These are phyloP conservation scores for Rhombomys opimus DNA, from an alignment of 2,113 vertebrate genomes.

Conservation along the genomic window DNA sequence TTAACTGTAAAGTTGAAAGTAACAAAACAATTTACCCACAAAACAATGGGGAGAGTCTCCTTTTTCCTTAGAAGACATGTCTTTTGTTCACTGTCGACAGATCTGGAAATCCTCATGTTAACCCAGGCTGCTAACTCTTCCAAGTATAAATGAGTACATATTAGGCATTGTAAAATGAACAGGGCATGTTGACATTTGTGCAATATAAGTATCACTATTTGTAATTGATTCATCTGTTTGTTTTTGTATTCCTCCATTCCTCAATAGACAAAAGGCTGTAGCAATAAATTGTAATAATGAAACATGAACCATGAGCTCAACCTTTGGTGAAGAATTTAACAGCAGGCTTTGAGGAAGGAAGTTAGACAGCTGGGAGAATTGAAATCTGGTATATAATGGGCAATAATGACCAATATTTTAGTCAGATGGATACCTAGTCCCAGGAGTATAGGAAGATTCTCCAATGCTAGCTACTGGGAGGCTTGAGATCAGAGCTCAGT, in stretches of 20 bases:
- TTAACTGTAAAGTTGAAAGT: constrained; percentile 32
- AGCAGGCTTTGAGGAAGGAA: not conserved
- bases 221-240: not conserved
- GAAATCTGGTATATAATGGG: not conserved
- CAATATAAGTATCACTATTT: not conserved
- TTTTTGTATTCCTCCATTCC: not conserved
- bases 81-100: not conserved
- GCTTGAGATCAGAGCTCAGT: not conserved
- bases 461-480: not conserved
- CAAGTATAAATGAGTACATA: not conserved
- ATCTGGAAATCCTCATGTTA: not conserved
- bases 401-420: not conserved
- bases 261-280: not conserved
- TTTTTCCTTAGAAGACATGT: not conserved
- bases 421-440: not conserved
- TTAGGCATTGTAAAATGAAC: not conserved
- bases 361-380: not conserved
- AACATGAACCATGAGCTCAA: not conserved
- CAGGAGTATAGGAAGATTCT: not conserved
- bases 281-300: constrained; percentile 20
- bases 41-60: not conserved
- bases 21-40: not conserved
- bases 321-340: constrained; percentile 4
- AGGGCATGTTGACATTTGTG: not conserved
- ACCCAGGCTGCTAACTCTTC: not conserved